These are phyloP conservation scores for Sisyra terminalis DNA, from an alignment of 2,888 invertebrate genomes.

Conservation along the genomic window DNA sequence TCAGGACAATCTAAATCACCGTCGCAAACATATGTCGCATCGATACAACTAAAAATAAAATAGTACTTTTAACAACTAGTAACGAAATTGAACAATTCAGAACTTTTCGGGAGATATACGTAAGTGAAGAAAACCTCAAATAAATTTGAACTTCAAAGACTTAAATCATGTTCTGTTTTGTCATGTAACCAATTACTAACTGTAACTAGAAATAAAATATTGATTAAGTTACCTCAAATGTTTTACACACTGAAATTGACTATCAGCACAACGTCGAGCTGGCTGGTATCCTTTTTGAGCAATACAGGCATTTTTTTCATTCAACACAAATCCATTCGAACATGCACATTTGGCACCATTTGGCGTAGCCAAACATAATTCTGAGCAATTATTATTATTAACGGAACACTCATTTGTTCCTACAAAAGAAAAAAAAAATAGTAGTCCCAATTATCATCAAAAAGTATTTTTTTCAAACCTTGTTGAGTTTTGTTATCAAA, in stretches of 20 bases:
- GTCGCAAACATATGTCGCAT: constrained; percentile 52
- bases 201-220: too few species aligned
- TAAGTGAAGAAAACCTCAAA: too few species aligned
- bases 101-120: too few species aligned
- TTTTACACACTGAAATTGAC: constrained; percentile 14
- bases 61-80: too few species aligned
- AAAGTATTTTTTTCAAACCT: constrained; percentile 26
- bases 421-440: constrained; percentile 12
- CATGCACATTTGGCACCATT: constrained; percentile 39
- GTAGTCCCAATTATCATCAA: background rate
- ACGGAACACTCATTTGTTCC: constrained; percentile 26
- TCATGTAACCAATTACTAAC: too few species aligned
- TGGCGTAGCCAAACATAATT: constrained; percentile 52
- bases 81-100: too few species aligned
- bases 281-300: constrained; percentile 23
- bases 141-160: too few species aligned
- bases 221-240: constrained; percentile 11
- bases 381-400: constrained; percentile 37
- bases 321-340: constrained; percentile 38
- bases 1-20: constrained; percentile 58
- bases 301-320: constrained; percentile 19
- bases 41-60: constrained; percentile 40
- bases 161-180: too few species aligned
- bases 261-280: constrained; percentile 21
- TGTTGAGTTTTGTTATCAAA: constrained; percentile 39